Percentiles rank a stretch among this genome's conserved stretches.
These are phyloP conservation scores for Etheostoma spectabile DNA, from an alignment of 2,113 vertebrate genomes.

Conservation along the genomic window DNA sequence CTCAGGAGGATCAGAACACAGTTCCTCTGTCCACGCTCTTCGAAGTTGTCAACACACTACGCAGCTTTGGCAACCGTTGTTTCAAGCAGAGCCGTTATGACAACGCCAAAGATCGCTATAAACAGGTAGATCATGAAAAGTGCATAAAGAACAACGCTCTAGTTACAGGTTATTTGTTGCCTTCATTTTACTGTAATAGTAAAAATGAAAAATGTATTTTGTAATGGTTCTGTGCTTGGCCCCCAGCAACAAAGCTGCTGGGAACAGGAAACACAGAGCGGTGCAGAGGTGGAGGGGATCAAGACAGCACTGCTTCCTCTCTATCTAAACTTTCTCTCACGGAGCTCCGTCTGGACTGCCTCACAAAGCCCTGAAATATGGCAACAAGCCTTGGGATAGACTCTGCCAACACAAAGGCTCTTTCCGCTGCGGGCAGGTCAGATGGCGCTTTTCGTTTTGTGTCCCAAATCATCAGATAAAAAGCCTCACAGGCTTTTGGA, in stretches of 20 bases:
- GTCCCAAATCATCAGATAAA: slow-evolving; percentile 15
- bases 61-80: slow-evolving; percentile 91
- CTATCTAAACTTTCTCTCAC: slow-evolving; percentile 90
- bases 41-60: slow-evolving; percentile 85
- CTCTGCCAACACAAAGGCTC: slow-evolving; percentile 88
- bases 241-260: slow-evolving; percentile 76
- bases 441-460: slow-evolving; percentile 22
- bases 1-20: slow-evolving; percentile 87
- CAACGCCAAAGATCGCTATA: slow-evolving; percentile 90
- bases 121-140: slow-evolving; percentile 81
- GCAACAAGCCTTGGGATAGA: slow-evolving; percentile 88
- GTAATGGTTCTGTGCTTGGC: neutral
- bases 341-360: slow-evolving; percentile 87
- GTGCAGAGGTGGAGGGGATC: slow-evolving; percentile 78
- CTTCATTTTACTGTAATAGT: neutral
- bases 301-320: slow-evolving; percentile 83
- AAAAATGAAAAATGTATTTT: neutral
- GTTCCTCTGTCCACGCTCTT: slow-evolving; percentile 86
- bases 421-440: slow-evolving; percentile 95
- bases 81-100: slow-evolving; percentile 84
- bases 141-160: neutral
- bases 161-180: neutral
- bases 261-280: slow-evolving; percentile 48
- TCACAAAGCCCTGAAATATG: slow-evolving; percentile 82
- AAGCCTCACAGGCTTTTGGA: neutral